Conservation (phyloP, 2,113 vertebrate species). For the Oreochromis tanganicae region DNA sequence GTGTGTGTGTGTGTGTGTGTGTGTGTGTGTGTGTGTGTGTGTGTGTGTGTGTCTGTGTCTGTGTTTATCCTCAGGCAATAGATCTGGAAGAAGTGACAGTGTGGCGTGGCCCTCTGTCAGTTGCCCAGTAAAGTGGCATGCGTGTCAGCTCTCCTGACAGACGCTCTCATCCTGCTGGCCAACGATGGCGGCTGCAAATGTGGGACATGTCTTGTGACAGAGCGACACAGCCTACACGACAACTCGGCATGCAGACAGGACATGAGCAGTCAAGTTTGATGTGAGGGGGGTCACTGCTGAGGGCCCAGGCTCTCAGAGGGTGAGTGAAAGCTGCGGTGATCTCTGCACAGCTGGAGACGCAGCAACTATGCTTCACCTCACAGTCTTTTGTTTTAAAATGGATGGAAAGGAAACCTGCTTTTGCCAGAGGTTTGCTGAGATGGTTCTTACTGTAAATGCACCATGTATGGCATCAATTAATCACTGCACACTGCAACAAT, state of each 20-base stretch:
- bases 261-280: slow-evolving; percentile 69
- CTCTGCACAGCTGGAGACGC: slow-evolving; percentile 51
- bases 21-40: background rate
- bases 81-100: slow-evolving; percentile 69
- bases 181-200: slow-evolving; percentile 68
- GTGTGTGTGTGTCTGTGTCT: background rate
- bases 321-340: slow-evolving; percentile 48
- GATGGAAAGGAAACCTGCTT: slow-evolving; percentile 6
- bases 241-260: slow-evolving; percentile 59
- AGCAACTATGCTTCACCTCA: slow-evolving; percentile 4
- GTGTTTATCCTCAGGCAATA: slow-evolving; percentile 64
- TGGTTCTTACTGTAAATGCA: background rate
- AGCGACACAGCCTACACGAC: slow-evolving; percentile 66
- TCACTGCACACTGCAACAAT: background rate
- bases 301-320: slow-evolving; percentile 8
- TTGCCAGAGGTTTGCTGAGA: background rate
- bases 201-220: slow-evolving; percentile 74
- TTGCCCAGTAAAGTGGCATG: slow-evolving; percentile 72
- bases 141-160: slow-evolving; percentile 74
- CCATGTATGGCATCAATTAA: background rate
- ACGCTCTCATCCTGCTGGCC: slow-evolving; percentile 67
- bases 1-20: no score
- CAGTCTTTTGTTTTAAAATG: background rate
- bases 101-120: slow-evolving; percentile 71
- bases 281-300: slow-evolving; percentile 50